Base-by-base conservation (phyloP, 2,113 vertebrate genomes). In the Apodemus sylvaticus region DNA sequence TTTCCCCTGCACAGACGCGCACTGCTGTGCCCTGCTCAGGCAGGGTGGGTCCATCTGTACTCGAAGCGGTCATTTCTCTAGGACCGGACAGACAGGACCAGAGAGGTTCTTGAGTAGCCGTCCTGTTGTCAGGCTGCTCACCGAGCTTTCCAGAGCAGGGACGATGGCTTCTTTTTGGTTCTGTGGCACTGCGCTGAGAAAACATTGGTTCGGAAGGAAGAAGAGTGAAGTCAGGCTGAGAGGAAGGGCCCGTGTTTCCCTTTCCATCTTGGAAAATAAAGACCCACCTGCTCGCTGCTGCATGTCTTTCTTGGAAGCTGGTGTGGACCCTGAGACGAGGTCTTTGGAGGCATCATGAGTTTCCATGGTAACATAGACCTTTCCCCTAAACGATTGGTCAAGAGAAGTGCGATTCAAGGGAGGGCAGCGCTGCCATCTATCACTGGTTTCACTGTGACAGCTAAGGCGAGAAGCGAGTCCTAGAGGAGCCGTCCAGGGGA, bases 251-350 rank as follows among this genome's bases (percentile, higher is more conserved):
- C 3, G 1, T 29, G 6, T 22, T 48, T 95, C 16, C n/a, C 20
- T 81, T 97, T 94, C 78, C 39, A 77, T 74, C 48, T 91, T 64
- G 86, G 68, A 92, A 94, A 93, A 93, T 95, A 79, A 87, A 29
- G 10, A 24, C 51, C 3, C 36, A 10, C 0, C 78, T 86, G 39
- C 82, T 95, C 34, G n/a, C 74, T 87, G 78, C 31, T 26, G 13
- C 2, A 3, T 14, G 36, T 2, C 24, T 88, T 96, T 81, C 58
- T 77, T 89, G 48, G 86, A 93, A 45, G 8, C 53, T 77, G 8
- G 66, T 83, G 26, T 90, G 11, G 39, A 39, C 55, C 42, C 29
- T 89, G 51, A 91, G 58, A 66, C 82, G 31, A 39, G 89, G 55
- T 68, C 36, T 94, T 83, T 86, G 87, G 48, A 95, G 76, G 39